These are phyloP conservation scores for Plagodis dolabraria DNA, from an alignment of 2,888 invertebrate species.

Conservation along the genomic window DNA sequence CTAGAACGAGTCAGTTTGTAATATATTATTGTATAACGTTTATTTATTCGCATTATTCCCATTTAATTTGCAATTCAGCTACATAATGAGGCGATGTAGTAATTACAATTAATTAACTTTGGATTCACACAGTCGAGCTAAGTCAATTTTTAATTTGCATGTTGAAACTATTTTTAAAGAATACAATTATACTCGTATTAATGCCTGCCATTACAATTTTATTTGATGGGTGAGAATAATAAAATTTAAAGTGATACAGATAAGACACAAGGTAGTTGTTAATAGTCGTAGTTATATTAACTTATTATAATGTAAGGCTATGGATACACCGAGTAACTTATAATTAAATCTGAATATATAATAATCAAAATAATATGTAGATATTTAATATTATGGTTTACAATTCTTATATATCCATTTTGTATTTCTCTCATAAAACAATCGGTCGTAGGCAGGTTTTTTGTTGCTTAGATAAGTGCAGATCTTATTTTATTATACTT, in stretches of 20 bases:
- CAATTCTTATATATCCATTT: too few species aligned
- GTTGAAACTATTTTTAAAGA: constrained; percentile 12
- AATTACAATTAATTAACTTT: constrained; percentile 58
- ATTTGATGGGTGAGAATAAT: constrained; percentile 4
- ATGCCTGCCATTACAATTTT: constrained; percentile 3
- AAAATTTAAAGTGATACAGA: constrained; percentile 17
- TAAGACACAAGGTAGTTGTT: background rate
- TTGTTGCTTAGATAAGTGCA: too few species aligned
- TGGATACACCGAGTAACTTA: background rate
- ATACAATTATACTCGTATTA: constrained; percentile 2
- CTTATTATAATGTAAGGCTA: background rate
- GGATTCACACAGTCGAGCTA: constrained; percentile 42
- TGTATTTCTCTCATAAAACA: too few species aligned
- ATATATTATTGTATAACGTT: constrained; percentile 29
- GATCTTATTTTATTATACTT: too few species aligned
- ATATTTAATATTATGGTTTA: too few species aligned
- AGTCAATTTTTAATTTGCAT: constrained; percentile 36
- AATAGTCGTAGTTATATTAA: background rate
- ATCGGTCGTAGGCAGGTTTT: too few species aligned
- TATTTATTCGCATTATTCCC: constrained; percentile 40
- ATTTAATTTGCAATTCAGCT: constrained; percentile 49
- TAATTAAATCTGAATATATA: too few species aligned
- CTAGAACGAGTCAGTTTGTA: background rate
- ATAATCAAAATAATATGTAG: too few species aligned
- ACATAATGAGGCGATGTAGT: constrained; percentile 52